Conservation (phyloP, 2,113 vertebrate genomes). For the Lepisosteus osseus region DNA sequence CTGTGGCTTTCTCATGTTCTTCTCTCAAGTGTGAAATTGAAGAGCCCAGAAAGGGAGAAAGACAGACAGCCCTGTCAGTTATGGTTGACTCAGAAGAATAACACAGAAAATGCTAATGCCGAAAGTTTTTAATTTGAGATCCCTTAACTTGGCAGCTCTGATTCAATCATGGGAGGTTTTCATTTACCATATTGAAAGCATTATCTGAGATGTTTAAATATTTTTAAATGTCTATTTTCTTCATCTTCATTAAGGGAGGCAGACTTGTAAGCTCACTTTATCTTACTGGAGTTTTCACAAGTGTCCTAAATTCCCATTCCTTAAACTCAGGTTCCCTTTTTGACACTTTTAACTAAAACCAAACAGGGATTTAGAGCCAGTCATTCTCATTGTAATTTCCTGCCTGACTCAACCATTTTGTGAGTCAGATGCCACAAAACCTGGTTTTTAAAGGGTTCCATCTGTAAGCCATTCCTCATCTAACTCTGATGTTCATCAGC, state of each 20-base stretch:
- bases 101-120: not conserved
- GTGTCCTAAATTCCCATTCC: not conserved
- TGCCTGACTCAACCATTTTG: slow-evolving; percentile 8
- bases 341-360: slow-evolving; percentile 1
- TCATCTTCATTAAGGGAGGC: not conserved
- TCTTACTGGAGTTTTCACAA: not conserved
- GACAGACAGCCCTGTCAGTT: not conserved
- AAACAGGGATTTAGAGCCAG: not conserved
- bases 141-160: not conserved
- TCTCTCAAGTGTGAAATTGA: not conserved
- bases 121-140: not conserved
- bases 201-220: slow-evolving; percentile 9
- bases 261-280: not conserved
- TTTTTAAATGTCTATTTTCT: not conserved
- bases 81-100: not conserved
- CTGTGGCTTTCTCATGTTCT: not conserved
- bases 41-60: not conserved
- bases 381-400: slow-evolving; percentile 18
- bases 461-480: not conserved
- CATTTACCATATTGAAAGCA: not conserved
- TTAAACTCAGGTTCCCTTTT: not conserved
- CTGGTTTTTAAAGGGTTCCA: not conserved
- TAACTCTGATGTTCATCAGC: not conserved
- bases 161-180: not conserved
- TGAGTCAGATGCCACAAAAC: slow-evolving; percentile 17